Conservation (phyloP, 1,140 invertebrate species). For the Limonius californicus region DNA sequence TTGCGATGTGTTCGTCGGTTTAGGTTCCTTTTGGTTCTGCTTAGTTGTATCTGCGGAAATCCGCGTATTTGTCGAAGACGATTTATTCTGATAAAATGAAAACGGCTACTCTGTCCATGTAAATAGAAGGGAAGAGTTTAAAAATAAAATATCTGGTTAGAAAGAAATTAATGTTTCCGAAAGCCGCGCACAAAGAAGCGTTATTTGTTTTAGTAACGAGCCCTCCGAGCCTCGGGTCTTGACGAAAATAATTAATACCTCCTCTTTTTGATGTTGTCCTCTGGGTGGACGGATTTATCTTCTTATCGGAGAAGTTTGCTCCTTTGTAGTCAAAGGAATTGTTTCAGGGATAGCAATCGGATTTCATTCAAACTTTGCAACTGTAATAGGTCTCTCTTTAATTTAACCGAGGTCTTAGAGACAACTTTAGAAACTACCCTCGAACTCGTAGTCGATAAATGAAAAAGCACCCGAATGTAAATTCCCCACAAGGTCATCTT, state of each 20-base stretch:
- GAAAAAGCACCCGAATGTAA: too few relatives aligned
- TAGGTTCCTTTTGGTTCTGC: conserved; percentile 3
- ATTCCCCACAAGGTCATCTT: neutral
- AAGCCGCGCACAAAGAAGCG: neutral
- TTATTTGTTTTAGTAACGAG: conserved; percentile 13
- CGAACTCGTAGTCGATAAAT: too few relatives aligned
- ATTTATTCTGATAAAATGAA: neutral
- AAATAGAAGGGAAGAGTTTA: neutral
- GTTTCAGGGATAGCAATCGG: conserved; percentile 1
- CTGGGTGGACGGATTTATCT: neutral
- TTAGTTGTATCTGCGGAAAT: conserved; percentile 1
- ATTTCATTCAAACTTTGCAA: conserved; percentile 3
- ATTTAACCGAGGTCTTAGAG: neutral
- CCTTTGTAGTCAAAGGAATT: conserved; percentile 4
- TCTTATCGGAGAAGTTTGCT: neutral
- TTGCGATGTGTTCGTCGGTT: neutral
- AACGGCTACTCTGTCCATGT: neutral
- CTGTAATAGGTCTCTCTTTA: neutral
- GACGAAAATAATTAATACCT: conserved; percentile 3
- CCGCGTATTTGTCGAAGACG: neutral
- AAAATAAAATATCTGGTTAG: neutral
- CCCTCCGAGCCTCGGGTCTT: neutral
- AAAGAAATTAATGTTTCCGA: neutral
- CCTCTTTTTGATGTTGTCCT: conserved; percentile 11
- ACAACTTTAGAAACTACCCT: too few relatives aligned